Evolutionary conservation across 2,888 invertebrate species (phyloP).

Genomic region (Plemyria rubiginata): DNA sequence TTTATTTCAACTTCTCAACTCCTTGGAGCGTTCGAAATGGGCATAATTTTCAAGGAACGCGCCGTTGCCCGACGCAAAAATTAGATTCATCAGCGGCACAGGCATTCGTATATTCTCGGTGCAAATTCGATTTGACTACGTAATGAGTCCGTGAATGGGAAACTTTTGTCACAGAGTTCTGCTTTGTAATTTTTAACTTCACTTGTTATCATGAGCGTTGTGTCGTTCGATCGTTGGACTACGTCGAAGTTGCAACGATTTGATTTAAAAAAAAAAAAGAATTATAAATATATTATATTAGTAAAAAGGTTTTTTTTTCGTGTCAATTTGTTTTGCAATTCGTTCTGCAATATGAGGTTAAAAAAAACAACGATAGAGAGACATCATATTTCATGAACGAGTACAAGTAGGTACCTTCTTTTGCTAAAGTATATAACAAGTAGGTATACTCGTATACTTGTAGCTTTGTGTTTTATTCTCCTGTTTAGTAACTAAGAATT

Average conservation of each 20-base stretch:
- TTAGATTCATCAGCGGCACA: constrained; percentile 77
- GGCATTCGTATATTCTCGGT: constrained; percentile 68
- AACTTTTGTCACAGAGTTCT: constrained; percentile 67
- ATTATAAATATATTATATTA: no score
- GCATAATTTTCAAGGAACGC: constrained; percentile 82
- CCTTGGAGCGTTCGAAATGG: constrained; percentile 74
- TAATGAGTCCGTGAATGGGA: constrained; percentile 72
- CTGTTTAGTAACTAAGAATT: no score
- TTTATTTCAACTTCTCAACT: constrained; percentile 82
- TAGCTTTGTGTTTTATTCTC: no score
- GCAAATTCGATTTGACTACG: constrained; percentile 71
- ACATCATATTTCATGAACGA: no score
- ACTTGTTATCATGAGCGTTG: neutral
- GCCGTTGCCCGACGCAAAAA: constrained; percentile 73
- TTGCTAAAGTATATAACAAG: no score
- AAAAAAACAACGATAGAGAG: no score
- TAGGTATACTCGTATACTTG: no score
- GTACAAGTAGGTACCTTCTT: no score
- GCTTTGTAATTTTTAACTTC: constrained; percentile 47
- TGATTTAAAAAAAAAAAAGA: no score
- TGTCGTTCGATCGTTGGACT: neutral
- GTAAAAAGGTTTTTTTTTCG: no score
- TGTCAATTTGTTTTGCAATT: no score
- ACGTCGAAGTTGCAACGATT: neutral
- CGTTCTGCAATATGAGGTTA: no score